Percentiles rank a stretch among this genome's conserved stretches.
phyloP scores from a whole-genome alignment of 1,140 invertebrate species.

The Drosophila rufa region DNA sequence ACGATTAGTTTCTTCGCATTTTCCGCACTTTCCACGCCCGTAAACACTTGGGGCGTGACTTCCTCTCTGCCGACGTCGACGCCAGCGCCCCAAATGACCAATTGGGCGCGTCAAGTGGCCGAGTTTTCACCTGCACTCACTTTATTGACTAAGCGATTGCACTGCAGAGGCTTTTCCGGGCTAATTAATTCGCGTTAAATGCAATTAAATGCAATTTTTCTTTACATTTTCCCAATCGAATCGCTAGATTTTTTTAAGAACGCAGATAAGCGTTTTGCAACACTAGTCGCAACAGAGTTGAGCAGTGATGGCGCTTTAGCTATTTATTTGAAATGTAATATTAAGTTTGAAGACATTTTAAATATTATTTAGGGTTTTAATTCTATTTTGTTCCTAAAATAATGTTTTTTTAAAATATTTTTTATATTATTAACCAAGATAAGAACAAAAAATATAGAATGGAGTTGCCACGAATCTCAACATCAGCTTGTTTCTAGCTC shows the following conservation, averaged over 20 bases:
- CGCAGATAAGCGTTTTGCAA: constrained; percentile 12
- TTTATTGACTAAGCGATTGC: constrained; percentile 67
- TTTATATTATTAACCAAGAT: too few species aligned
- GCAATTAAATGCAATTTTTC: constrained; percentile 68
- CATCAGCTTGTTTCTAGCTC: neutral
- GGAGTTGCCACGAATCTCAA: neutral
- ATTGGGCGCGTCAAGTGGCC: neutral
- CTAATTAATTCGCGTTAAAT: constrained; percentile 52
- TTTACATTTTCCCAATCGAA: constrained; percentile 71
- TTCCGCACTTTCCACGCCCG: constrained; percentile 34
- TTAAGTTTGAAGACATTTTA: too few species aligned
- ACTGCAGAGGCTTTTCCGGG: constrained; percentile 54
- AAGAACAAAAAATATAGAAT: neutral
- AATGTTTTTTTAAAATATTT: too few species aligned
- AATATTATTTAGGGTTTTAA: neutral
- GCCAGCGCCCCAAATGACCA: constrained; percentile 20
- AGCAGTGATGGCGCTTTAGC: neutral
- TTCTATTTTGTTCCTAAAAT: too few species aligned
- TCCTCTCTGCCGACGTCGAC: constrained; percentile 58
- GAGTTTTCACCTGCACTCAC: constrained; percentile 52
- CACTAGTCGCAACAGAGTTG: constrained; percentile 19
- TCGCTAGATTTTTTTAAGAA: constrained; percentile 37
- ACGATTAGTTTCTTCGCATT: constrained; percentile 1
- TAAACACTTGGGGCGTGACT: constrained; percentile 75
- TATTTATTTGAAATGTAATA: neutral